Evolutionary conservation across 2,888 invertebrate genomes (phyloP).

Genomic region (Congeria kusceri): DNA sequence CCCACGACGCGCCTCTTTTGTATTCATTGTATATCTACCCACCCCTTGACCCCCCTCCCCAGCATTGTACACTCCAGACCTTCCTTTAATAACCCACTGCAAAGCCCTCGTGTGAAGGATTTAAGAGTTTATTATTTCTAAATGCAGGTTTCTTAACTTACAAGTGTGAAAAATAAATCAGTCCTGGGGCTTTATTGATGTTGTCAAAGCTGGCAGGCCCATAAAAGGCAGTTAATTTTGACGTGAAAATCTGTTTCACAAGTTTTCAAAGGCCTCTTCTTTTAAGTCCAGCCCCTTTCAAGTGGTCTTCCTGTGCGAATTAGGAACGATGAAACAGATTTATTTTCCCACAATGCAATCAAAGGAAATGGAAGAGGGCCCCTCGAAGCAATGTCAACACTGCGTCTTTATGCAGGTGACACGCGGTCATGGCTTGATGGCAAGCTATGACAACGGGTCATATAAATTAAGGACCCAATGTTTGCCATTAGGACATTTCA

Average conservation of each 20-base stretch:
- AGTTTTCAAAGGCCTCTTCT: slow-evolving; percentile 5
- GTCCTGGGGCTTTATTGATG: slow-evolving; percentile 8
- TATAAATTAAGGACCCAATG: too few species aligned
- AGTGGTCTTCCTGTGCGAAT: slow-evolving; percentile 20
- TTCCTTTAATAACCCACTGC: too few species aligned
- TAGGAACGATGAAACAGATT: slow-evolving; percentile 1
- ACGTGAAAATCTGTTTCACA: slow-evolving; percentile 22
- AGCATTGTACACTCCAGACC: too few species aligned
- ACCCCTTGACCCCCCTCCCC: too few species aligned
- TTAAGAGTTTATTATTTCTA: not conserved
- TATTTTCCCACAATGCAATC: slow-evolving; percentile 13
- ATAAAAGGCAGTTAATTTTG: slow-evolving; percentile 5
- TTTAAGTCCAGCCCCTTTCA: not conserved
- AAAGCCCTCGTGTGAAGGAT: too few species aligned
- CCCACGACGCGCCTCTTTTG: too few species aligned
- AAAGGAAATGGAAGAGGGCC: not conserved
- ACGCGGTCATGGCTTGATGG: slow-evolving; percentile 87
- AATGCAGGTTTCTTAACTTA: slow-evolving; percentile 29
- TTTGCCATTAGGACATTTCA: too few species aligned
- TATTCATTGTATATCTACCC: too few species aligned
- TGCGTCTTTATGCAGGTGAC: slow-evolving; percentile 87
- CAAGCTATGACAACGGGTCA: too few species aligned
- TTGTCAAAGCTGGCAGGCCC: slow-evolving; percentile 13
- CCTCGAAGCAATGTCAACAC: not conserved
- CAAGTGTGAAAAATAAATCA: slow-evolving; percentile 36